Percentiles rank a stretch among this genome's conserved stretches.
Evolutionary conservation across 1,140 invertebrate species (phyloP).

Genomic region (Choristoneura fumiferana): DNA sequence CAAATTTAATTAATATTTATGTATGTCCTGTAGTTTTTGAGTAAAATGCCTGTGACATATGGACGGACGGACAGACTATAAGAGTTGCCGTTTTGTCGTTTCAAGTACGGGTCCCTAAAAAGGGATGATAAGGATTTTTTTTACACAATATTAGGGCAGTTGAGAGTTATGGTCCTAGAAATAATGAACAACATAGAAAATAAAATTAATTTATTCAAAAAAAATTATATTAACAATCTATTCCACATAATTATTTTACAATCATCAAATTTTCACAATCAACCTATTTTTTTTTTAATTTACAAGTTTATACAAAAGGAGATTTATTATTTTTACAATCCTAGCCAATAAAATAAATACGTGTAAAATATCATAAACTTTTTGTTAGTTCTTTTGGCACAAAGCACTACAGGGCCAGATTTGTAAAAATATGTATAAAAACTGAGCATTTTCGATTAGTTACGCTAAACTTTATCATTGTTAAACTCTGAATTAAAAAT

Average conservation of each 20-base stretch:
- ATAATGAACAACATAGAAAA: slow-evolving; percentile 28
- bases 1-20: no score
- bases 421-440: slow-evolving; percentile 18
- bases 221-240: slow-evolving; percentile 62
- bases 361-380: slow-evolving; percentile 30
- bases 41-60: no score
- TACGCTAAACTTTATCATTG: slow-evolving; percentile 38
- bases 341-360: slow-evolving; percentile 42
- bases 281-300: slow-evolving; percentile 46
- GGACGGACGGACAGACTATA: no score
- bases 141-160: no score
- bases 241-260: slow-evolving; percentile 52
- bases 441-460: slow-evolving; percentile 49
- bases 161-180: no score
- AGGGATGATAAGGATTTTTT: no score
- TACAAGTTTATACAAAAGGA: slow-evolving; percentile 43
- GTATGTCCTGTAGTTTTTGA: no score
- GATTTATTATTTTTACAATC: slow-evolving; percentile 41
- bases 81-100: no score
- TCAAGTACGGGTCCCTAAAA: no score
- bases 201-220: slow-evolving; percentile 66
- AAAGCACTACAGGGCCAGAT: slow-evolving; percentile 32
- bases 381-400: slow-evolving; percentile 52
- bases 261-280: slow-evolving; percentile 38
- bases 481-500: slow-evolving; percentile 25